Conservation (phyloP, 2,797 vertebrate species). For the Channallabes apus region DNA sequence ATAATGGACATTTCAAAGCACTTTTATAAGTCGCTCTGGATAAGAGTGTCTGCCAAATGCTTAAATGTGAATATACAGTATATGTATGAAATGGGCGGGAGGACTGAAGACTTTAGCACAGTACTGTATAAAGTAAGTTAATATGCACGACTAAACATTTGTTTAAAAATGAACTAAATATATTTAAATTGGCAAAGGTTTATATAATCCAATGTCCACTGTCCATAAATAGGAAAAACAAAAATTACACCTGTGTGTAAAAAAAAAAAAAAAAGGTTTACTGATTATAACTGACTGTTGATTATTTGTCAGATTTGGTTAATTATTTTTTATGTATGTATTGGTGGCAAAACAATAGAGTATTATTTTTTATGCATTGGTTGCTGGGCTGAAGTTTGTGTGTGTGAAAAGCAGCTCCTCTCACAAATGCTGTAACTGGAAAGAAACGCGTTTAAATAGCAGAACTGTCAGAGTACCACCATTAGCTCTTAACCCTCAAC, state of each 20-base stretch:
- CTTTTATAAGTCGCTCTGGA: too few species aligned
- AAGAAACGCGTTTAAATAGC: background rate
- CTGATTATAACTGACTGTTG: background rate
- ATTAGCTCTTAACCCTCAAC: constrained; percentile 9
- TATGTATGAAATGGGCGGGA: too few species aligned
- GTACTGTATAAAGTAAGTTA: background rate
- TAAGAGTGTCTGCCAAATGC: too few species aligned
- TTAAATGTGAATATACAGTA: too few species aligned
- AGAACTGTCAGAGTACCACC: background rate
- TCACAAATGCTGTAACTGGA: background rate
- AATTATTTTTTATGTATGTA: background rate
- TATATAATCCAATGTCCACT: background rate
- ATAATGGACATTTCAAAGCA: too few species aligned
- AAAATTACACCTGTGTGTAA: background rate
- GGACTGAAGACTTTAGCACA: too few species aligned
- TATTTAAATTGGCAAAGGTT: background rate
- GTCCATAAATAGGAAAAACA: background rate
- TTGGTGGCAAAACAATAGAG: background rate
- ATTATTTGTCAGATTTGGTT: background rate
- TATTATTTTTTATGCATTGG: background rate
- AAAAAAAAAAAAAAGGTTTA: background rate
- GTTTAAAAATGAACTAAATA: background rate
- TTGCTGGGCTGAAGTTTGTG: background rate
- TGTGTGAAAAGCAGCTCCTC: background rate
- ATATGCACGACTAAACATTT: background rate